A percentile compares a stretch with the other conserved stretches of the same genome.
Evolutionary conservation across 2,888 invertebrate genomes (phyloP).

Genomic region (Drosophila subsilvestris): DNA sequence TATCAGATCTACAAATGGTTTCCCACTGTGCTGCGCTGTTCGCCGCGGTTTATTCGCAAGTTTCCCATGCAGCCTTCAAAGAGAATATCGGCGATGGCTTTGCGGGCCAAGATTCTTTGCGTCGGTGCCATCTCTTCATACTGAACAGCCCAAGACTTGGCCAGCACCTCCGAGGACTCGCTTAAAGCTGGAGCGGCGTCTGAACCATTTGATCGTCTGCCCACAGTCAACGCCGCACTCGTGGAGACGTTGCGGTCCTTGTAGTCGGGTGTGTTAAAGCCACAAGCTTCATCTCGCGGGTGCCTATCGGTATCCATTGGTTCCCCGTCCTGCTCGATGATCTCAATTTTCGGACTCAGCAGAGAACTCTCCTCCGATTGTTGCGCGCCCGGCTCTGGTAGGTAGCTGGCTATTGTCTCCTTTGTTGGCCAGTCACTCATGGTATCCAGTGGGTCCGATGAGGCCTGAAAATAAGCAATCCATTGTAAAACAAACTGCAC

Average conservation of each 20-base stretch:
- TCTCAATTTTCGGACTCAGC: constrained; percentile 67
- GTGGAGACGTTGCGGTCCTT: constrained; percentile 35
- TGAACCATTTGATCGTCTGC: constrained; percentile 2
- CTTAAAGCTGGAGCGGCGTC: constrained; percentile 40
- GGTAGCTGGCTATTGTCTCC: constrained; percentile 3
- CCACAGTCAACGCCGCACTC: constrained; percentile 11
- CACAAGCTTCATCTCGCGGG: not conserved
- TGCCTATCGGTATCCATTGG: constrained; percentile 6
- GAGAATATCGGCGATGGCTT: constrained; percentile 80
- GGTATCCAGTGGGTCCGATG: constrained; percentile 36
- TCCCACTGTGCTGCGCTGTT: constrained; percentile 39
- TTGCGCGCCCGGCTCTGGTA: constrained; percentile 6
- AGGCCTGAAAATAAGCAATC: constrained; percentile 12
- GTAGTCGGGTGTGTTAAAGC: constrained; percentile 12
- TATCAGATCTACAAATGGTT: constrained; percentile 31
- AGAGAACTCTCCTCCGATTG: constrained; percentile 48
- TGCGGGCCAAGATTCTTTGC: constrained; percentile 77
- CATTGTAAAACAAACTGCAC: not conserved
- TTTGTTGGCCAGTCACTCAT: constrained; percentile 22
- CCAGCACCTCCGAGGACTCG: constrained; percentile 73
- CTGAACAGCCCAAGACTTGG: constrained; percentile 80
- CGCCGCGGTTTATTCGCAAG: constrained; percentile 67
- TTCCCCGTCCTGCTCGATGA: constrained; percentile 50
- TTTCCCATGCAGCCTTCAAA: constrained; percentile 81
- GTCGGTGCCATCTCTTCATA: constrained; percentile 77